Evolutionary conservation across 2,113 vertebrate species (phyloP).

Genomic region (Passerina amoena): DNA sequence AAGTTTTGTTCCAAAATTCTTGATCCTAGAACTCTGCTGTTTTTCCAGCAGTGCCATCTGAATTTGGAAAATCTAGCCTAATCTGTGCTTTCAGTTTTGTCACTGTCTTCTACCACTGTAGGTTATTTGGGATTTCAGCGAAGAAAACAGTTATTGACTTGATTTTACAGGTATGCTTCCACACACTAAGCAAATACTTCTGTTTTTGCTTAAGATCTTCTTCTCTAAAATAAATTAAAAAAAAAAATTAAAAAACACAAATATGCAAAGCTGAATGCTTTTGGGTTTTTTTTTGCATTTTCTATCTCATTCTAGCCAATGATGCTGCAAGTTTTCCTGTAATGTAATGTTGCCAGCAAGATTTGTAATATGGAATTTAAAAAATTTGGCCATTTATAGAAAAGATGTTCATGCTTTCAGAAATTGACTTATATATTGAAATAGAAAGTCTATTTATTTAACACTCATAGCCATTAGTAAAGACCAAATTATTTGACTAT

Average conservation of each 20-base stretch:
- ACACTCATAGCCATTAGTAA: background rate
- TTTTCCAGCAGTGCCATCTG: background rate
- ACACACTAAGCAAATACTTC: background rate
- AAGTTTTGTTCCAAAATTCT: background rate
- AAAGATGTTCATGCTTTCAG: background rate
- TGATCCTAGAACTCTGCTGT: fast-evolving
- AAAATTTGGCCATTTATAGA: background rate
- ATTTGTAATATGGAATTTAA: background rate
- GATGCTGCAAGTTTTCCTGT: background rate
- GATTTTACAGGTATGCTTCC: background rate
- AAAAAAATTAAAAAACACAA: background rate
- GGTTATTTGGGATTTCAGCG: background rate
- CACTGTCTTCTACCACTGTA: background rate
- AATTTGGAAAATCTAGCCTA: background rate
- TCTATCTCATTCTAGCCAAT: background rate
- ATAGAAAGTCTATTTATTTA: background rate
- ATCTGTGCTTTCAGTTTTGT: background rate
- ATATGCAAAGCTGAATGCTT: background rate
- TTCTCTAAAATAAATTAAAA: background rate
- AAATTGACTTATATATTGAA: background rate
- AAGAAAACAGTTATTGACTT: background rate
- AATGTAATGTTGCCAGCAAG: background rate
- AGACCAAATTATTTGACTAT: background rate
- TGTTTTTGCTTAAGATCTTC: background rate
- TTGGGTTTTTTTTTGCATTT: background rate